A percentile compares a stretch with the other conserved stretches of the same genome.
Evolutionary conservation across 2,888 invertebrate genomes (phyloP).

Genomic region (Apamea epomidion): DNA sequence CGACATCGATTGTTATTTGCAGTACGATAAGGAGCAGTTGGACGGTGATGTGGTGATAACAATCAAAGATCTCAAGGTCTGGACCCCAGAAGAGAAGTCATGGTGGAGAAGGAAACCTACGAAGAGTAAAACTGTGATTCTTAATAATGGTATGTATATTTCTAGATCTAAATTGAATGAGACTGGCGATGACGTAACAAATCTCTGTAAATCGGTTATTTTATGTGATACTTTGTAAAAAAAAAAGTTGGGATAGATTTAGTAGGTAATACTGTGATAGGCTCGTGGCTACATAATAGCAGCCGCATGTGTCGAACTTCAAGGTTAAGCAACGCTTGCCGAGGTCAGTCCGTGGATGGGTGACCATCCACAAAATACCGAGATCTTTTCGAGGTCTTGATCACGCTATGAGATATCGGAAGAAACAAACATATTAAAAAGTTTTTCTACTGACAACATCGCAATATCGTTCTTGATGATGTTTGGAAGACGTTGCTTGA

Average conservation of each 20-base stretch:
- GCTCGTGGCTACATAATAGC: background rate
- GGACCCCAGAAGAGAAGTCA: constrained; percentile 82
- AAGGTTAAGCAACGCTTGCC: background rate
- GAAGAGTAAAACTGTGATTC: constrained; percentile 75
- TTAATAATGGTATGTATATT: constrained; percentile 78
- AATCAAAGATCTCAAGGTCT: constrained; percentile 78
- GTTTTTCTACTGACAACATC: background rate
- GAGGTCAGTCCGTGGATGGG: background rate
- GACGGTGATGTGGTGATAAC: constrained; percentile 71
- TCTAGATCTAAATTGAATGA: background rate
- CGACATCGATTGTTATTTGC: constrained; percentile 12
- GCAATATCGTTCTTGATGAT: background rate
- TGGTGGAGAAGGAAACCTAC: constrained; percentile 80
- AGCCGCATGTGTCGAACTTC: background rate
- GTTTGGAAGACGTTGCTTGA: background rate
- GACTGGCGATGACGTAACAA: no score
- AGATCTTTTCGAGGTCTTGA: background rate
- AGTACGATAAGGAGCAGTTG: constrained; percentile 42
- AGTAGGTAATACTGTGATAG: background rate
- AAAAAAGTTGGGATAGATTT: no score
- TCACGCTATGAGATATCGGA: background rate
- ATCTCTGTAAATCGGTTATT: background rate
- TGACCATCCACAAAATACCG: no score
- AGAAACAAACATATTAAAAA: background rate
- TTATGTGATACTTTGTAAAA: background rate